Evolutionary conservation across 1,140 invertebrate genomes (phyloP), one percentile per base, ranked within the genome.

Genomic region (Andrena cerasifolii): DNA sequence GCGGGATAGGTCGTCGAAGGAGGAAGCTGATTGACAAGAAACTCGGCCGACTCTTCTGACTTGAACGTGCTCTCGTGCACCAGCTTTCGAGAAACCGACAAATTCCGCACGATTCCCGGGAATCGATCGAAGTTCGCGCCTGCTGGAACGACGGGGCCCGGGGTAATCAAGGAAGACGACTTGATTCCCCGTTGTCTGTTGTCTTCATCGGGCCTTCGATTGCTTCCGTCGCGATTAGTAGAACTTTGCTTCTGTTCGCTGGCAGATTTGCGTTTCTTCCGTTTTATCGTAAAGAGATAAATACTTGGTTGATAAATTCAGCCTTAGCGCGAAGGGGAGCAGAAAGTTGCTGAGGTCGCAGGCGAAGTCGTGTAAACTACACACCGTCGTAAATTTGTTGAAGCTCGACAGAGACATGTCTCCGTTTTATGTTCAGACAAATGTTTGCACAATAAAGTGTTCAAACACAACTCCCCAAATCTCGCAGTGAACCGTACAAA

Each of bases 41-140:
- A 87, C 66, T 58, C 40, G 18, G 3, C 8, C n/a, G 7, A n/a
- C 18, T 33, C 36, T 1, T 1, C 65, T 36, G 26, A 36, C 62
- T 45, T n/a, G 45, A 59, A 40, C 26, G 40, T 36, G 14, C 51
- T 51, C 43, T 24, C 40, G 47, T 8, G 31, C 33, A 1, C 36
- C 77, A 72, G 54, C 58, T 88, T 89, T 89, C 77, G 79, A 79
- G 78, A 89, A 89, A 88, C 62, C 80, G 40, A 71, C 62, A 59
- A 75, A 88, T 88, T 88, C 83, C 79, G 36, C 16, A 36, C 65
- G n/a, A 70, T 88, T 88, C 86, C 59, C n/a, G 51, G 62, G 80
- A 85, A 89, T 82, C 79, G 81, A 80, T 79, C 85, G 59, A 70
- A 79, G 66, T 88, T 87, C 85, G 66, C 84, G 81, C 84, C 86